These are phyloP conservation scores for Phalacrocorax aristotelis DNA, from an alignment of 2,113 vertebrate species.

Conservation along the genomic window DNA sequence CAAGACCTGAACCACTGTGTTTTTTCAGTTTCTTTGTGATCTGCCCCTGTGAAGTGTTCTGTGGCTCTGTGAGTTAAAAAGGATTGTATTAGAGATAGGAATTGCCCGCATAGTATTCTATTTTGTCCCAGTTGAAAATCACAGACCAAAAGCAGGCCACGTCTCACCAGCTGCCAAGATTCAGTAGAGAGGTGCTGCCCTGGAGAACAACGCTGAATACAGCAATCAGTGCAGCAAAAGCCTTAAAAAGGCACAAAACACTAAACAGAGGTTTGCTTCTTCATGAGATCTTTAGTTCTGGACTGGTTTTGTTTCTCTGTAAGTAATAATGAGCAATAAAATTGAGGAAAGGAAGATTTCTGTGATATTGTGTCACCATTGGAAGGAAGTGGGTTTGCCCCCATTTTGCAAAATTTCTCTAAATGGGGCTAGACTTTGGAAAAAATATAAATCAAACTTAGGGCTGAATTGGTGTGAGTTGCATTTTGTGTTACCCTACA, in stretches of 20 bases:
- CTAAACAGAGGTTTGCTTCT: neutral
- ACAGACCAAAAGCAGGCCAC: neutral
- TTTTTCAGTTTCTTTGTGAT: neutral
- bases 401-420: neutral
- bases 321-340: neutral
- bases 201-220: neutral
- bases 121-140: neutral
- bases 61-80: neutral
- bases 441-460: neutral
- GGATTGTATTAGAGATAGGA: neutral
- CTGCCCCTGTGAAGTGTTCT: accelerated
- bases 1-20: neutral
- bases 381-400: neutral
- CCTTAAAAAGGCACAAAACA: neutral
- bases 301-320: neutral
- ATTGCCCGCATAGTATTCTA: neutral
- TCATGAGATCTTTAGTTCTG: neutral
- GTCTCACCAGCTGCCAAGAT: neutral
- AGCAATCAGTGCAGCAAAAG: neutral
- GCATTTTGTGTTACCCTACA: neutral
- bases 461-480: neutral
- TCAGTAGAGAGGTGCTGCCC: neutral
- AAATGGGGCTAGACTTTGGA: neutral
- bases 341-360: neutral
- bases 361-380: neutral